Percentiles rank a stretch among this genome's conserved stretches.
Conservation (phyloP, 2,888 invertebrate genomes). For the Platerodrilus igneus region DNA sequence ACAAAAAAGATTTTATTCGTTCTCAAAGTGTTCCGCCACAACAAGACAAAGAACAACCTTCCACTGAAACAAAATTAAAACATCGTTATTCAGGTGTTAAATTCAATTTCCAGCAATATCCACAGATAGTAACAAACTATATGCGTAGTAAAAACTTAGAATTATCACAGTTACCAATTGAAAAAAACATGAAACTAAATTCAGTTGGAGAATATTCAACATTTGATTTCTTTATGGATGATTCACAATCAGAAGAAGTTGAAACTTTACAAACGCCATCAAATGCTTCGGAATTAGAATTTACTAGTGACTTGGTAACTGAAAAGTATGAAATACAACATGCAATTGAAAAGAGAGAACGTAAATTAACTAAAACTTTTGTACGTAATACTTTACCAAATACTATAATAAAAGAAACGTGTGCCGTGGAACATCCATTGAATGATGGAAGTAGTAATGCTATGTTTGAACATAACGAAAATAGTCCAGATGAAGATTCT, state of each 20-base stretch:
- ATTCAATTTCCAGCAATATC: constrained; percentile 70
- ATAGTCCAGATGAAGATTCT: constrained; percentile 24
- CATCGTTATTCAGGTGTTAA: constrained; percentile 68
- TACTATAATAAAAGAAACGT: constrained; percentile 45
- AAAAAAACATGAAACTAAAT: constrained; percentile 54
- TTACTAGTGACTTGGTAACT: constrained; percentile 46
- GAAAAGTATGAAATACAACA: constrained; percentile 24
- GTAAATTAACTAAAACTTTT: constrained; percentile 47
- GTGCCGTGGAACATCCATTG: constrained; percentile 14
- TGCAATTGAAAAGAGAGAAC: constrained; percentile 28
- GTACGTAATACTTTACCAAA: constrained; percentile 48
- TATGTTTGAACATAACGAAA: constrained; percentile 23
- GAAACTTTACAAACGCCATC: constrained; percentile 69
- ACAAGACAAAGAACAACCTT: constrained; percentile 26
- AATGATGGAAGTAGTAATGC: constrained; percentile 18
- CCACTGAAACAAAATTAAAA: constrained; percentile 28
- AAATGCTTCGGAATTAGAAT: constrained; percentile 70
- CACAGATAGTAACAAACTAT: constrained; percentile 69
- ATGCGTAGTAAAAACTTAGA: constrained; percentile 71
- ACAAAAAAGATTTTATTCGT: constrained; percentile 25
- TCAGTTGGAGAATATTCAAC: constrained; percentile 21
- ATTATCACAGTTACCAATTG: constrained; percentile 56
- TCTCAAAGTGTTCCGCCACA: constrained; percentile 42
- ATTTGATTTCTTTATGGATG: constrained; percentile 33
- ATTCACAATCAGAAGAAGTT: constrained; percentile 52